phyloP scores from a whole-genome alignment of 2,888 invertebrate species.

The Tiphia femorata region DNA sequence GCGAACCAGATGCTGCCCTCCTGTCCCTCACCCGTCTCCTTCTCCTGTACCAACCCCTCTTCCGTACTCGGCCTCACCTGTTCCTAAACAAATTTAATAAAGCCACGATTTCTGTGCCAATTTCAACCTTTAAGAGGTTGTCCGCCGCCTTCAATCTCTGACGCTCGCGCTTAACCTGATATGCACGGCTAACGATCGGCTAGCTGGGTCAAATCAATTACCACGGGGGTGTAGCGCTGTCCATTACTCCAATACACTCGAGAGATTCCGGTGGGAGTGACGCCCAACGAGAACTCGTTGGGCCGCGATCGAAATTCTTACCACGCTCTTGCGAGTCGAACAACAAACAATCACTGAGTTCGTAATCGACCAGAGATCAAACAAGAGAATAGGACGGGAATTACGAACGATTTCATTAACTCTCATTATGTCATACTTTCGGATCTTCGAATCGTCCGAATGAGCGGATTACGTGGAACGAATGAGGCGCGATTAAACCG shows the following conservation, averaged over 20 bases:
- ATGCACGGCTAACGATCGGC: constrained; percentile 29
- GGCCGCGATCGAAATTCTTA: too few species aligned
- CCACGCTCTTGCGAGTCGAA: too few species aligned
- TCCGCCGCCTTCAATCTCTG: constrained; percentile 33
- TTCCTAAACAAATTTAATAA: constrained; percentile 68
- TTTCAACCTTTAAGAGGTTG: constrained; percentile 50
- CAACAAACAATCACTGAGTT: too few species aligned
- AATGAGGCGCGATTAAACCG: too few species aligned
- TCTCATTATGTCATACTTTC: too few species aligned
- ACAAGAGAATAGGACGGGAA: too few species aligned
- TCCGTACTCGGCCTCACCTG: background rate
- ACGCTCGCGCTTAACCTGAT: constrained; percentile 30
- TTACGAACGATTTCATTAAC: too few species aligned
- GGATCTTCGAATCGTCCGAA: too few species aligned
- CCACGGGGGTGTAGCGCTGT: background rate
- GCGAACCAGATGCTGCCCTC: constrained; percentile 45
- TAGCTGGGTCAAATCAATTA: constrained; percentile 26
- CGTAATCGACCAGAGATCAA: too few species aligned
- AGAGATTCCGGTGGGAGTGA: too few species aligned
- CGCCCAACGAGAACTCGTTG: too few species aligned
- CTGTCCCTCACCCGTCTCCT: constrained; percentile 28
- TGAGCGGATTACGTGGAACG: too few species aligned
- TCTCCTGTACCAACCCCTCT: constrained; percentile 9
- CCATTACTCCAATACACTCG: constrained; percentile 1
- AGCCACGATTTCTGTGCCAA: constrained; percentile 64